Evolutionary conservation across 2,797 vertebrate species (phyloP).

Genomic region (Nannoperca obscura): DNA sequence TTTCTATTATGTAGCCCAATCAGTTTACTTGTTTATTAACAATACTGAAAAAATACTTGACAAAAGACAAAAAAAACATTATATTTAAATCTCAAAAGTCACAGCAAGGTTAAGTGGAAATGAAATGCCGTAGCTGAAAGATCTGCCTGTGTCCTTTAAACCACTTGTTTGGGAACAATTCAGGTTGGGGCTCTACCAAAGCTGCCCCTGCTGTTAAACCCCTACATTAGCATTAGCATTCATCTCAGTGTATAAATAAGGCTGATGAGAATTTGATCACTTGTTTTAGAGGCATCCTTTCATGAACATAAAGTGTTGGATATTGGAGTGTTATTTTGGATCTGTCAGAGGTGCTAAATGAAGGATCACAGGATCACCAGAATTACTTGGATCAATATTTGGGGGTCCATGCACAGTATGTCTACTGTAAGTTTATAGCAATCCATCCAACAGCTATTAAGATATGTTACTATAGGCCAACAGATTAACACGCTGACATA

Average conservation of each 20-base stretch:
- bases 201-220: no score
- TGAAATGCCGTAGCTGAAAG: no score
- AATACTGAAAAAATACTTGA: background rate
- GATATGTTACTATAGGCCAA: background rate
- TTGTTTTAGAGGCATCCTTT: background rate
- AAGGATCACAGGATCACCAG: no score
- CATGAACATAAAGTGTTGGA: background rate
- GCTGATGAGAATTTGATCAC: no score
- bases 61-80: background rate
- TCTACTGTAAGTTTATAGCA: background rate
- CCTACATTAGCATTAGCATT: no score
- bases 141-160: no score
- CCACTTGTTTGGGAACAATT: no score
- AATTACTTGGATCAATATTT: no score
- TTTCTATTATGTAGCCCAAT: background rate
- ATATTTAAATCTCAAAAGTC: background rate
- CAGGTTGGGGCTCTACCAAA: no score
- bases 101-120: no score
- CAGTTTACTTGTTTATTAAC: background rate
- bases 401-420: background rate
- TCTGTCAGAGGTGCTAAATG: background rate
- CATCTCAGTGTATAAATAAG: no score
- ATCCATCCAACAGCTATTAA: background rate
- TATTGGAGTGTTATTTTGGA: background rate
- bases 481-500: background rate